A percentile compares a stretch with the other conserved stretches of the same genome.
Conservation (phyloP, 2,113 vertebrate species). For the Orientallactaga bullata region DNA sequence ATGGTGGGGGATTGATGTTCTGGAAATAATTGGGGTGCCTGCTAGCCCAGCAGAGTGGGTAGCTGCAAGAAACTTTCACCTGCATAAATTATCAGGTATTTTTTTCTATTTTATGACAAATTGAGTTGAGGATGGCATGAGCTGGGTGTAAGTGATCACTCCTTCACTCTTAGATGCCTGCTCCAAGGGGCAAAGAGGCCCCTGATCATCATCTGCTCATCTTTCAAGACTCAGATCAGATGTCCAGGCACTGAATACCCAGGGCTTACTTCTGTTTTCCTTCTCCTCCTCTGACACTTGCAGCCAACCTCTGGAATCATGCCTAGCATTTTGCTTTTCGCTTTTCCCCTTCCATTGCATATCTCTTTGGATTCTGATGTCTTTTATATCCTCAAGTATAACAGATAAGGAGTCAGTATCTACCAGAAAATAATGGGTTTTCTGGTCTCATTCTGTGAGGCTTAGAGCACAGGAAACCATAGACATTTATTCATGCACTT, state of each 20-base stretch:
- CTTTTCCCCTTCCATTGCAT: neutral
- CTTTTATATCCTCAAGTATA: slow-evolving; percentile 8
- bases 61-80: neutral
- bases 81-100: neutral
- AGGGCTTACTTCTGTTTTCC: neutral
- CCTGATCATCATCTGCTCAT: neutral
- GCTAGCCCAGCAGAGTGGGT: neutral
- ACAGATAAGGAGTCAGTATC: neutral
- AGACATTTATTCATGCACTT: neutral
- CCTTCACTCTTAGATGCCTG: neutral
- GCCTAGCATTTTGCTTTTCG: neutral
- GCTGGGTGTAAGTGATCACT: neutral
- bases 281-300: neutral
- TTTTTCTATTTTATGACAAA: neutral
- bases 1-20: neutral
- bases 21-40: neutral
- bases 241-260: neutral
- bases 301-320: neutral
- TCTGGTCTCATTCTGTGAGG: slow-evolving; percentile 18
- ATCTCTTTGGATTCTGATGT: neutral
- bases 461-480: neutral
- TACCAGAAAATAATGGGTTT: slow-evolving; percentile 33
- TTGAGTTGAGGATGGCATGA: neutral
- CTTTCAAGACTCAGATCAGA: slow-evolving; percentile 15
- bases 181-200: neutral